Conservation (phyloP, 2,113 vertebrate species). For the Laticauda laticaudata region DNA sequence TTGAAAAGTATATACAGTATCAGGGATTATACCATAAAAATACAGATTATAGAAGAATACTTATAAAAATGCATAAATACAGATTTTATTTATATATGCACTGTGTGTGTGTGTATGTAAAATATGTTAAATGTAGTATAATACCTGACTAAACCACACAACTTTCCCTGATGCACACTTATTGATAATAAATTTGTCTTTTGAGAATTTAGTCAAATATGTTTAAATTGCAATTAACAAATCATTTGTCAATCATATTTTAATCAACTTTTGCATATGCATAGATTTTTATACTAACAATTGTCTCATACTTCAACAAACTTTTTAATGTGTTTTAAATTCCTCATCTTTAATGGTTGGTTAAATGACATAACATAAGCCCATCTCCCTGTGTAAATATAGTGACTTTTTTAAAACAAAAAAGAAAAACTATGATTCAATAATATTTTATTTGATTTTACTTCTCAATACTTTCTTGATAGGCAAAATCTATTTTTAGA, state of each 20-base stretch:
- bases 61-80: neutral
- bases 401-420: neutral
- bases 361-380: neutral
- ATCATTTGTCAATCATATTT: neutral
- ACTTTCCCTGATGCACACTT: neutral
- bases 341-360: neutral
- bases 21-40: neutral
- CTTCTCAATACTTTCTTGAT: neutral
- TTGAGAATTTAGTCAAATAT: neutral
- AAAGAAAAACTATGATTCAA: neutral
- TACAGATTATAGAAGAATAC: neutral
- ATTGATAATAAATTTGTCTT: neutral
- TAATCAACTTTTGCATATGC: neutral
- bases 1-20: neutral
- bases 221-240: neutral
- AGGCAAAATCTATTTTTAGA: constrained; percentile 1
- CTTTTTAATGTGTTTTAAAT: neutral
- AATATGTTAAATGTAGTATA: neutral
- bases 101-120: too few relatives aligned
- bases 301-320: neutral
- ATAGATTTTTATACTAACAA: neutral
- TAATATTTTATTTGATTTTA: neutral
- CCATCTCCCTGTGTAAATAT: neutral
- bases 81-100: neutral
- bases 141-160: neutral